Evolutionary conservation across 2,888 invertebrate genomes (phyloP).

Genomic region (Eupithecia inturbata): DNA sequence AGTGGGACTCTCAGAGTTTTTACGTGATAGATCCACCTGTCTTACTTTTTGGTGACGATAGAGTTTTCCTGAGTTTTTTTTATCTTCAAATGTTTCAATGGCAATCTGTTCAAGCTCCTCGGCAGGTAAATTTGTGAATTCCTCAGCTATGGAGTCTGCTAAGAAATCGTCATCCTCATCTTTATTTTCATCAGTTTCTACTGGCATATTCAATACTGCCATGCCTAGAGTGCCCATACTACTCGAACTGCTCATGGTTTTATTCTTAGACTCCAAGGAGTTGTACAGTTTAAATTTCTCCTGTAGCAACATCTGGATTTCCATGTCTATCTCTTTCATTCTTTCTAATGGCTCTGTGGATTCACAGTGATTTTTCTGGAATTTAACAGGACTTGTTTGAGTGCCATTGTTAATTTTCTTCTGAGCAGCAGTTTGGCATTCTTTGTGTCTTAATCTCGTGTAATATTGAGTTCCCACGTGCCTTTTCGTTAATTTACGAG

Average conservation of each 20-base stretch:
- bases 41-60: constrained; percentile 53
- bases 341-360: constrained; percentile 75
- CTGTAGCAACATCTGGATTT: constrained; percentile 82
- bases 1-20: constrained; percentile 59
- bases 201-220: constrained; percentile 71
- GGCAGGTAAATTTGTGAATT: constrained; percentile 72
- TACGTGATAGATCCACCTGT: constrained; percentile 46
- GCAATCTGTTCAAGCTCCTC: constrained; percentile 76
- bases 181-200: constrained; percentile 48
- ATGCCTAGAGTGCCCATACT: constrained; percentile 71
- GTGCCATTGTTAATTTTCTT: constrained; percentile 51
- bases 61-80: constrained; percentile 48
- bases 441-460: constrained; percentile 56
- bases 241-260: constrained; percentile 42
- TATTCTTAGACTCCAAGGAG: constrained; percentile 70
- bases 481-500: constrained; percentile 52
- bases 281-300: constrained; percentile 85
- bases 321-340: constrained; percentile 85
- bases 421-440: constrained; percentile 62
- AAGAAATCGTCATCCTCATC: constrained; percentile 27
- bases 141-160: constrained; percentile 68
- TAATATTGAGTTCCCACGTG: constrained; percentile 60
- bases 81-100: constrained; percentile 59
- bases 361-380: constrained; percentile 47
- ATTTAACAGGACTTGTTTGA: constrained; percentile 63